A percentile compares a stretch with the other conserved stretches of the same genome.
Conservation (phyloP, 2,113 vertebrate genomes). For the Prochilodus magdalenae region DNA sequence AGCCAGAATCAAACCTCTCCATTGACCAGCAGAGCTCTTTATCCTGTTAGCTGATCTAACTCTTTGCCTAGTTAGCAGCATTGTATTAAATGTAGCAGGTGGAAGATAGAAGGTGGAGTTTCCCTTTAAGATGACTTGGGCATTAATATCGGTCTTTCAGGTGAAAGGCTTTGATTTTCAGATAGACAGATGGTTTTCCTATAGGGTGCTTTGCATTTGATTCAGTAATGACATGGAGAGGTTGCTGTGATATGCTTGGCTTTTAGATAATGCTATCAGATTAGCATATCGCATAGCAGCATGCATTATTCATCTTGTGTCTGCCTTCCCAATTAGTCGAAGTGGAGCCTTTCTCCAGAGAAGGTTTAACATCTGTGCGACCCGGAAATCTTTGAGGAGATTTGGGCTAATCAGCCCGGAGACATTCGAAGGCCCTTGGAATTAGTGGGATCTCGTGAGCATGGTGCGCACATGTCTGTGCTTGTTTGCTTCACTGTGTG, state of each 20-base stretch:
- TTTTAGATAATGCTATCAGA: conserved; percentile 74
- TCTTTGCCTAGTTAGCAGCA: no score
- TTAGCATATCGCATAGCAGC: conserved; percentile 72
- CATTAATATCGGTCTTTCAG: background rate
- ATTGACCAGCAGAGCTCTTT: no score
- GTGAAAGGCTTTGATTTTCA: conserved; percentile 27
- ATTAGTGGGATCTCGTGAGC: background rate
- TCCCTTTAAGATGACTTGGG: background rate
- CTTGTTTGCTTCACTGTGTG: background rate
- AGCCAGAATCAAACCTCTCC: no score
- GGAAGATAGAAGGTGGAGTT: background rate
- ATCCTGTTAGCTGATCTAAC: no score
- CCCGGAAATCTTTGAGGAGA: conserved; percentile 58
- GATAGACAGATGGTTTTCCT: conserved; percentile 49
- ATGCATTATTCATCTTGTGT: conserved; percentile 75
- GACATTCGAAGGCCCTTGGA: conserved; percentile 9
- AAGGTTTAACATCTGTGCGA: conserved; percentile 68
- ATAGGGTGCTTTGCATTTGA: conserved; percentile 45
- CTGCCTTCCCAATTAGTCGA: conserved; percentile 66
- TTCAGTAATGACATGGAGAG: conserved; percentile 65
- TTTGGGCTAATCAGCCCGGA: conserved; percentile 16
- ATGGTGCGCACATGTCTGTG: background rate
- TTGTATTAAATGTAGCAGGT: no score
- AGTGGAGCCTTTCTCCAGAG: conserved; percentile 60
- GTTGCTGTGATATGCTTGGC: conserved; percentile 62